These are phyloP conservation scores for Papilio helenus DNA, from an alignment of 1,140 invertebrate species.

Conservation along the genomic window DNA sequence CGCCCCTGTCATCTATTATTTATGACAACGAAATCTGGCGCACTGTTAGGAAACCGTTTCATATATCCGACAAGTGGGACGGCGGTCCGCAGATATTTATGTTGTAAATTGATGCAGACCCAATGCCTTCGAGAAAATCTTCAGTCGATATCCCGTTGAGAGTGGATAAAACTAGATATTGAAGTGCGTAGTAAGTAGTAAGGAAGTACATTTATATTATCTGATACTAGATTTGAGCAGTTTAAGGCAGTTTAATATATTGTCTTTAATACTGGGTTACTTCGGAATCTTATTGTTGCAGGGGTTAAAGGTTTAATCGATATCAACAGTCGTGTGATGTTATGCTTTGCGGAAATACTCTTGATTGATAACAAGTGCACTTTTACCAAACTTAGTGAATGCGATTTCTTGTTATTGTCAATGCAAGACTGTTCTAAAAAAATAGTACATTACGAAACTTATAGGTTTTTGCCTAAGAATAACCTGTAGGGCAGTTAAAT, in stretches of 20 bases:
- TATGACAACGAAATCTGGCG: constrained; percentile 48
- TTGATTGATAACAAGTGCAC: background rate
- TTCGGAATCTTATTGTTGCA: background rate
- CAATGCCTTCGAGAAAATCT: background rate
- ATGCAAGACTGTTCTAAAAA: no score
- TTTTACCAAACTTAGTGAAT: background rate
- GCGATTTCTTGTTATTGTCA: no score
- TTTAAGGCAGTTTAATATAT: background rate
- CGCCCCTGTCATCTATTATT: constrained; percentile 48
- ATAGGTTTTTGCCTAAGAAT: no score
- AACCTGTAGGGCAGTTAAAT: no score
- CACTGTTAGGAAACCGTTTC: constrained; percentile 36
- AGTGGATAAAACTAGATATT: background rate
- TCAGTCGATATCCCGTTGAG: background rate
- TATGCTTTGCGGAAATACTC: background rate
- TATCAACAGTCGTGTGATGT: no score
- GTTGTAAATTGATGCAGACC: constrained; percentile 5
- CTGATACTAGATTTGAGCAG: background rate
- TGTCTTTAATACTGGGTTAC: background rate
- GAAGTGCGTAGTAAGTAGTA: no score
- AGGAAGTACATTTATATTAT: background rate
- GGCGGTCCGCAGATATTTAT: constrained; percentile 15
- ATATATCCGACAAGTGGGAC: constrained; percentile 36
- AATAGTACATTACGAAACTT: no score
- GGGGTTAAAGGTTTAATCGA: background rate